Evolutionary conservation across 2,888 invertebrate species (phyloP).

Genomic region (Caenorhabditis sp.): DNA sequence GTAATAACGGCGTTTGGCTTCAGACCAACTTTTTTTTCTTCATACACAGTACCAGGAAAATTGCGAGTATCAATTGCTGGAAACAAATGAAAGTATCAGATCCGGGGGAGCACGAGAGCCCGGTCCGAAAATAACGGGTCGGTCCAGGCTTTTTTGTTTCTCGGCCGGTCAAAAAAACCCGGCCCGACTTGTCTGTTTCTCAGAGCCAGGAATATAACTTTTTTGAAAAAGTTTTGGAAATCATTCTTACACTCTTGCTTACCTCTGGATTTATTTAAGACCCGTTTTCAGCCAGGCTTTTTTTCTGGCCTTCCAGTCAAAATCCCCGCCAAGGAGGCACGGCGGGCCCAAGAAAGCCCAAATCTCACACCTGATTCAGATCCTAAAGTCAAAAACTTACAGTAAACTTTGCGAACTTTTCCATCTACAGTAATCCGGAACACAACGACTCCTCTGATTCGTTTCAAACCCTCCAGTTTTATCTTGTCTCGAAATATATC

Average conservation of each 20-base stretch:
- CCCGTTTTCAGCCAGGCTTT: no score
- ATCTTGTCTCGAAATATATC: conserved; percentile 18
- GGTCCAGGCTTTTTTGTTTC: no score
- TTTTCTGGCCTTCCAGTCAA: no score
- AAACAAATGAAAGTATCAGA: conserved; percentile 1
- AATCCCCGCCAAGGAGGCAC: no score
- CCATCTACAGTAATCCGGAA: conserved; percentile 12
- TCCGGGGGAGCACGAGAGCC: no score
- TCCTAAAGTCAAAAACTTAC: not conserved
- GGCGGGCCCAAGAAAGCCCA: not conserved
- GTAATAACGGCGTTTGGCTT: conserved; percentile 11
- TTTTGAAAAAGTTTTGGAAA: no score
- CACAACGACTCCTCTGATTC: conserved; percentile 19
- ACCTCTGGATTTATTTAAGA: no score
- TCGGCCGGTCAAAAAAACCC: no score
- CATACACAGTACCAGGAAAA: conserved; percentile 8
- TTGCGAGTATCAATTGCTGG: conserved; percentile 14
- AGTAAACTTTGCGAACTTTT: conserved; percentile 7
- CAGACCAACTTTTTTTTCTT: not conserved
- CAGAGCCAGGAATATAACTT: no score
- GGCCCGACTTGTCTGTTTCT: no score
- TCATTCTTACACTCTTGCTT: no score
- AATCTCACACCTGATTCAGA: not conserved
- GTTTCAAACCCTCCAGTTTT: conserved; percentile 1
- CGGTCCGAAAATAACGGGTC: no score